Evolutionary conservation across 2,888 invertebrate species (phyloP), one percentile per base, ranked within the genome.

Genomic region (Eristalinus sepulchralis): DNA sequence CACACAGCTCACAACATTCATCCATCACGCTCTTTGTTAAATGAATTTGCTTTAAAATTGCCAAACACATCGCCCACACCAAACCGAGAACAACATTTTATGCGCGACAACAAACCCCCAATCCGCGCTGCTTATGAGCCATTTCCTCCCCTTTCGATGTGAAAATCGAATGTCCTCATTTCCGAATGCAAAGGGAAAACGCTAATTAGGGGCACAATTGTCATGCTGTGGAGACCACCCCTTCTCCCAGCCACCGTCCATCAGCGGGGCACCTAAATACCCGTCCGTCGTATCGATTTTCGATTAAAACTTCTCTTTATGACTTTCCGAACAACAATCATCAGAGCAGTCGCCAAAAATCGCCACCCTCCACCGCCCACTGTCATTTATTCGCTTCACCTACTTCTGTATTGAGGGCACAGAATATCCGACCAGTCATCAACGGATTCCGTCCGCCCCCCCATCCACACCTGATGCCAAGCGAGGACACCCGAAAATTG

Each of bases 321-420:
- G 36, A 34, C 63, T 63, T 63, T 63, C 36, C 63, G 20, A 63
- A 63, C 63, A 63, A 63, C 33, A 34, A 36, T 20, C 22, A 63
- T 1, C 22, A 36, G 36, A 63, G 22, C 9, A 20, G 10, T 63
- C 63, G 34, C n/a, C 34, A 63, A 63, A 63, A 36, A 33, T 8
- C 33, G 34, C 20, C 20, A 63, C n/a, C 33, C n/a, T 63, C 20
- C 24, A 27, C 27, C 13, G 11, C 31, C 17, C 63, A 57, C 57
- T 57, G 57, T 57, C 57, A 27, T 22, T 27, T 60, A 60, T 60
- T 31, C 31, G 27, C 17, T 27, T 60, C 60, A 60, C 60, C 60
- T 60, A 60, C 27, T 60, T 60, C 27, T 31, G 31, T n/a, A 17
- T 60, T 17, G 47, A 17, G 47, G 47, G 9, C 47, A 47, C 47